phyloP scores from a whole-genome alignment of 2,113 vertebrate species.

The Poeciliopsis retropinna region DNA sequence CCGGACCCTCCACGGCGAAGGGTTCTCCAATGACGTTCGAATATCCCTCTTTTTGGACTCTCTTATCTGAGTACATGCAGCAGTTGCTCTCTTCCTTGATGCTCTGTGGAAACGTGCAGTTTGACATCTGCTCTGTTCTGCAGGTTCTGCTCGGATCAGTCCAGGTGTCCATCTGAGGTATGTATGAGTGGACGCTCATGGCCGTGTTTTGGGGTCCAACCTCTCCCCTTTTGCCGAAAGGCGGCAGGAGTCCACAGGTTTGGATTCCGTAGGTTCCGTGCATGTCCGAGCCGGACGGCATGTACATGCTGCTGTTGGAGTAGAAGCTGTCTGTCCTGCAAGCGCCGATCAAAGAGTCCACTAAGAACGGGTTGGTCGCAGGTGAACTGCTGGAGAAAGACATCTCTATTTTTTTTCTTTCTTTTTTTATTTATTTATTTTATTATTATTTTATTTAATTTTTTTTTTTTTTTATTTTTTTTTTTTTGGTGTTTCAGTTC shows the following conservation, averaged over 20 bases:
- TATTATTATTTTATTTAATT: no score
- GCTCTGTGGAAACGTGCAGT: conserved; percentile 96
- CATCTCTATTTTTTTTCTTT: conserved; percentile 62
- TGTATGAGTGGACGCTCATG: conserved; percentile 98
- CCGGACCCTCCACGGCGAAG: conserved; percentile 92
- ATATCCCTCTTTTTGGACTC: conserved; percentile 91
- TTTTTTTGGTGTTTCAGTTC: conserved; percentile 89
- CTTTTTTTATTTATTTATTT: conserved; percentile 75
- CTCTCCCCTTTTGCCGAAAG: conserved; percentile 97
- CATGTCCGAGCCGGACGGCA: conserved; percentile 96
- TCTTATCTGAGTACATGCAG: conserved; percentile 99
- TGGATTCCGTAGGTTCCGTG: conserved; percentile 98
- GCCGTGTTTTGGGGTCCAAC: conserved; percentile 97
- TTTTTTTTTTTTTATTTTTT: no score
- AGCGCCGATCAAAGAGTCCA: conserved; percentile 98
- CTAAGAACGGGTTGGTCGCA: conserved; percentile 97
- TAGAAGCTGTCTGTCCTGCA: conserved; percentile 99
- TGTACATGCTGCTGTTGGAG: conserved; percentile 98
- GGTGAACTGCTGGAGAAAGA: conserved; percentile 99
- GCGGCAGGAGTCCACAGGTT: conserved; percentile 99
- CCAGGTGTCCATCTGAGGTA: conserved; percentile 99
- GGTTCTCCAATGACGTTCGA: conserved; percentile 91
- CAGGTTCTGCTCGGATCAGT: conserved; percentile 95
- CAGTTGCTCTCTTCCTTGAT: conserved; percentile 99
- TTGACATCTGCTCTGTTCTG: conserved; percentile 96